These are phyloP conservation scores for Leptothorax acervorum DNA, from an alignment of 2,888 invertebrate genomes.

Conservation along the genomic window DNA sequence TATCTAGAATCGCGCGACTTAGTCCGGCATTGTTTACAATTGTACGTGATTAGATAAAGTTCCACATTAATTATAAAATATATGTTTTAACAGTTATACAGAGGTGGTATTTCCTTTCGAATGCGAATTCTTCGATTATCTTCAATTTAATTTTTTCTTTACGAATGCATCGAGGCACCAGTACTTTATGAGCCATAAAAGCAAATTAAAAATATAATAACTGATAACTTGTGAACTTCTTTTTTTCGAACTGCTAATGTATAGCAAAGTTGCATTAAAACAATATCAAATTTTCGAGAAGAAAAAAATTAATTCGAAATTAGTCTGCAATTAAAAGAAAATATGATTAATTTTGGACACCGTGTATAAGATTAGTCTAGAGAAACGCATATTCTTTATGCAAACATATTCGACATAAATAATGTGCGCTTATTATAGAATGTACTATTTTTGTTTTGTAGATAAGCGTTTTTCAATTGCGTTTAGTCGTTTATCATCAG, in stretches of 20 bases:
- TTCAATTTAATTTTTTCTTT: neutral
- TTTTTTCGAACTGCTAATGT: neutral
- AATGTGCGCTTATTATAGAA: neutral
- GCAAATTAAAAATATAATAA: neutral
- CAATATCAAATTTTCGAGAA: neutral
- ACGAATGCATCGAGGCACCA: neutral
- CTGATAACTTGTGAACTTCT: neutral
- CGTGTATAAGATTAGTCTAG: neutral
- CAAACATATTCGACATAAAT: neutral
- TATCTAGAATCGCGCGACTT: neutral
- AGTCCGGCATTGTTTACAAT: neutral
- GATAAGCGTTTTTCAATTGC: neutral
- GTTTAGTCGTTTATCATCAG: neutral
- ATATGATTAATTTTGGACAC: neutral
- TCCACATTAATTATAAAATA: conserved; percentile 3
- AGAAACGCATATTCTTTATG: neutral
- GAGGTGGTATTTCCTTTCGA: neutral
- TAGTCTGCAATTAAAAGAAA: neutral
- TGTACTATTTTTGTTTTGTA: neutral
- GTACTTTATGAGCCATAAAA: neutral
- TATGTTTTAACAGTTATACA: neutral
- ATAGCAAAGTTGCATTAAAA: neutral
- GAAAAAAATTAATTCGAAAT: neutral
- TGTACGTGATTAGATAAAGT: neutral
- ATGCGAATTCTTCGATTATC: neutral